A percentile compares a stretch with the other conserved stretches of the same genome.
These are phyloP conservation scores for Staurois parvus DNA, from an alignment of 2,797 vertebrate species.

Conservation along the genomic window DNA sequence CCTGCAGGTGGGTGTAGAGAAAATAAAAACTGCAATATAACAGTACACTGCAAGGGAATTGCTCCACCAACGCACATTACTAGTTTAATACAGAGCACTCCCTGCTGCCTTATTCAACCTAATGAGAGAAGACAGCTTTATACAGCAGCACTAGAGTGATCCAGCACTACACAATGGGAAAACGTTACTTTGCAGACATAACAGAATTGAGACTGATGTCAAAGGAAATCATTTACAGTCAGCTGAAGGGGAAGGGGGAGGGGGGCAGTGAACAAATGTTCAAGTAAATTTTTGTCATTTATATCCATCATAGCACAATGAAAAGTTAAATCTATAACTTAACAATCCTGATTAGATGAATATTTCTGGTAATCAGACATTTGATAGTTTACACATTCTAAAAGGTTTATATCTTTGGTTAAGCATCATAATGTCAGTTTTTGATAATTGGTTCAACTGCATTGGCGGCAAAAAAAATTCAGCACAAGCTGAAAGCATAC, in stretches of 20 bases:
- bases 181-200: not conserved
- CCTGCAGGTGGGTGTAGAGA: conserved; percentile 47
- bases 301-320: too few species aligned
- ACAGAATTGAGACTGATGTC: not conserved
- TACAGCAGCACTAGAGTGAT: not conserved
- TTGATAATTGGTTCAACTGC: too few species aligned
- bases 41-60: conserved; percentile 4
- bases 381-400: too few species aligned
- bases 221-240: not conserved
- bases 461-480: too few species aligned
- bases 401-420: too few species aligned
- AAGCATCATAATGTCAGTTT: too few species aligned
- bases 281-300: not conserved
- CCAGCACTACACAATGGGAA: not conserved
- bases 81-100: conserved; percentile 33
- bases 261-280: not conserved
- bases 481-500: too few species aligned
- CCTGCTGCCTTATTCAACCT: conserved; percentile 14
- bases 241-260: not conserved
- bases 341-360: too few species aligned
- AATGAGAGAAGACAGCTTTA: conserved; percentile 23
- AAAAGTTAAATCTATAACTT: too few species aligned
- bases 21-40: conserved; percentile 9
- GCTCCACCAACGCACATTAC: conserved; percentile 46
- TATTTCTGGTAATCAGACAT: too few species aligned